Evolutionary conservation across 2,797 vertebrate species (phyloP).

Genomic region (Tenualosa thibaudeaui): DNA sequence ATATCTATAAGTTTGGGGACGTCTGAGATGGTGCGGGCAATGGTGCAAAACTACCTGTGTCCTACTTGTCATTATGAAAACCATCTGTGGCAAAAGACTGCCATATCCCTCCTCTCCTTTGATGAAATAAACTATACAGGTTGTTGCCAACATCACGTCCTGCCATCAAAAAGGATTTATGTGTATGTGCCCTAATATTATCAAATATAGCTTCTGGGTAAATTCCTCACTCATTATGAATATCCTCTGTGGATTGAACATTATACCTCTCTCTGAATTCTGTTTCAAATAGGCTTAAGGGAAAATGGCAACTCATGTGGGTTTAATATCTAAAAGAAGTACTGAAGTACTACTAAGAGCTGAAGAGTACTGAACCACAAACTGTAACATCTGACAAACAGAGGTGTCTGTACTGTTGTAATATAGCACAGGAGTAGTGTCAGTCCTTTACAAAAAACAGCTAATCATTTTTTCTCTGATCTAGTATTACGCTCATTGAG

Average conservation of each 20-base stretch:
- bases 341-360: not conserved
- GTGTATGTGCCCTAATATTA: not conserved
- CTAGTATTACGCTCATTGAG: conserved; percentile 84
- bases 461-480: not conserved
- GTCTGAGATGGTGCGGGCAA: not conserved
- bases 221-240: not conserved
- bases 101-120: not conserved
- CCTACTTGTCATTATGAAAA: conserved; percentile 9
- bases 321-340: not conserved
- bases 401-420: not conserved
- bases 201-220: not conserved
- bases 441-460: not conserved
- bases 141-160: not conserved
- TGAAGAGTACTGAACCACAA: not conserved
- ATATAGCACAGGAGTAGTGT: not conserved
- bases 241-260: not conserved
- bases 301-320: not conserved
- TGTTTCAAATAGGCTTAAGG: not conserved
- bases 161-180: conserved; percentile 3
- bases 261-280: not conserved
- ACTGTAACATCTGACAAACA: not conserved
- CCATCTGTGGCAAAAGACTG: not conserved
- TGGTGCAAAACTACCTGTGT: not conserved
- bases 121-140: not conserved
- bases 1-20: not conserved